Base-by-base conservation (phyloP, 30 jellyfish, hydroid and myxozoan species). In the Mastigias papua region DNA sequence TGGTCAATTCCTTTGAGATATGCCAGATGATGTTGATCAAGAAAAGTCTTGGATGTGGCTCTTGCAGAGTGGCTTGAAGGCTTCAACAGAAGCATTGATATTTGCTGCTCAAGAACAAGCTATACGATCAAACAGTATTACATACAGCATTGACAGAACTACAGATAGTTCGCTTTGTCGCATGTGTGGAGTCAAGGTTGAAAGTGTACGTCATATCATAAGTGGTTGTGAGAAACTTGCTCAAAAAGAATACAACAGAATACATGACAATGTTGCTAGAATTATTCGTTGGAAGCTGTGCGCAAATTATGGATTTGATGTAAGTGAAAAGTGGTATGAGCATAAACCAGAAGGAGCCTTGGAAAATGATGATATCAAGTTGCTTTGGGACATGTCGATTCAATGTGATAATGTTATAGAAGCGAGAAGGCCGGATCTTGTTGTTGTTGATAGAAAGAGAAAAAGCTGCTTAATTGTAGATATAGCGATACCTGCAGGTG, bases 251-350 rank as follows among this genome's bases (percentile, higher is more conserved):
- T 34, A 34, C 67, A 32, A 32, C 11, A 71, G 66, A 71, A 21
- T 21, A 11, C 82, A 71, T 20, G 66, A 42, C 22, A 28, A 33
- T 37, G 82, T 71, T 16, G 64, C 66, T 3, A 13, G 35, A 26
- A 9, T 10, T 3, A 9, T 34, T 6, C 82, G 32, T 37, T 30
- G 82, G 82, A 17, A 42, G 8, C 19, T 34, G 32, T 71, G 82
- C 22, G 19, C 15, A 28, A 71, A 71, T 21, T 8, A 32, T 42
- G 82, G 22, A 22, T 11, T 71, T 4, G 68, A 71, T 26, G 19
- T 9, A 2, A 1, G 68, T 11, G 37, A 79, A 21, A 54, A 79
- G 22, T 79, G 90, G 90, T 60, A 79, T 79, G 90, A 79, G 50
- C 90, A 79, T 67, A 21, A 22, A 3, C 90, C 80, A 4, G 57